phyloP scores from a whole-genome alignment of 2,797 vertebrate genomes.

The Choloepus didactylus region DNA sequence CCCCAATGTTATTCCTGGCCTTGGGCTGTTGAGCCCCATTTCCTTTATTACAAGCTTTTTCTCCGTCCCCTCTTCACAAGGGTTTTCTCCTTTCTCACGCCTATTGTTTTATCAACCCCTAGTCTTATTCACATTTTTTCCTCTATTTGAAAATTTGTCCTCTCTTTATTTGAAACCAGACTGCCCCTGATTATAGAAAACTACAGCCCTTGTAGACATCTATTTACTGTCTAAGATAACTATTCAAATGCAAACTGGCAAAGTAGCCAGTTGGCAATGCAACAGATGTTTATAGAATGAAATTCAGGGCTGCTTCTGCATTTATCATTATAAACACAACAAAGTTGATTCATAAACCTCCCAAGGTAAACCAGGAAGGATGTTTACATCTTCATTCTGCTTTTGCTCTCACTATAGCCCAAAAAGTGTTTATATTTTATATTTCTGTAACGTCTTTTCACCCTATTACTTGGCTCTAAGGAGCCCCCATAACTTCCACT shows the following conservation, averaged over 20 bases:
- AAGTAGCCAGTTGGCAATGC: no score
- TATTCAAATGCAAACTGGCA: not conserved
- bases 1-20: no score
- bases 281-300: not conserved
- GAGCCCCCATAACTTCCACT: not conserved
- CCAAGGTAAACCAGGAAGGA: not conserved
- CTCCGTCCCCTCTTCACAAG: not conserved
- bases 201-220: not conserved
- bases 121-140: not conserved
- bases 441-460: not conserved
- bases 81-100: not conserved
- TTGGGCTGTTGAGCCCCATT: not conserved
- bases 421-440: not conserved
- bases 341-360: not conserved
- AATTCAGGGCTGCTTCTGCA: not conserved
- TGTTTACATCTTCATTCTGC: not conserved
- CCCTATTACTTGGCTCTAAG: not conserved
- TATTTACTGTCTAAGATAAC: not conserved
- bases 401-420: not conserved
- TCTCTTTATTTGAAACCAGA: not conserved
- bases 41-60: not conserved
- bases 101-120: not conserved
- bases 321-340: not conserved
- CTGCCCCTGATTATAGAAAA: not conserved
- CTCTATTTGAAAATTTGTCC: not conserved